These are phyloP conservation scores for Lagodon rhomboides DNA, from an alignment of 2,797 vertebrate genomes.

Conservation along the genomic window DNA sequence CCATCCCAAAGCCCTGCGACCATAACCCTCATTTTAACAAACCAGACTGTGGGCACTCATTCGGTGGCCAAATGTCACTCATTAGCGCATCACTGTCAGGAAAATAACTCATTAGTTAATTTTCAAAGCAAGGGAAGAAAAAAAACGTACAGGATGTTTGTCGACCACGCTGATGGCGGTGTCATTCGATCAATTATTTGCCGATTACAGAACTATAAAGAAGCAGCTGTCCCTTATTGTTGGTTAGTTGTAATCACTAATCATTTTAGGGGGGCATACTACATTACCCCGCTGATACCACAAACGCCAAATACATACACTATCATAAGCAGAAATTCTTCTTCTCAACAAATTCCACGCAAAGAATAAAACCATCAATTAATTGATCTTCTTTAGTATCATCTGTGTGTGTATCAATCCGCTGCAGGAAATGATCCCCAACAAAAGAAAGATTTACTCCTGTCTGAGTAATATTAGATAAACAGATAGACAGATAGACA, in stretches of 20 bases:
- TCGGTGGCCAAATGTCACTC: slow-evolving; percentile 17
- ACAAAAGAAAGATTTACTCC: not conserved
- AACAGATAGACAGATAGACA: no score
- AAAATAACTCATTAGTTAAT: slow-evolving; percentile 3
- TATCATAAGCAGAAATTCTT: not conserved
- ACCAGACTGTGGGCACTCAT: slow-evolving; percentile 1
- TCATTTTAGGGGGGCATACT: not conserved
- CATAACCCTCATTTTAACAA: slow-evolving; percentile 29
- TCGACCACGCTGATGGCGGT: not conserved
- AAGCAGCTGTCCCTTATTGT: not conserved
- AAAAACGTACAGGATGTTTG: not conserved
- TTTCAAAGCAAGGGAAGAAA: not conserved
- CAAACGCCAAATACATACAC: not conserved
- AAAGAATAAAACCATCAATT: not conserved
- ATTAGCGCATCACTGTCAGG: slow-evolving; percentile 11
- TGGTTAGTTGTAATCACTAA: not conserved
- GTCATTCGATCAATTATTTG: not conserved
- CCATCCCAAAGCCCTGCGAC: slow-evolving; percentile 39
- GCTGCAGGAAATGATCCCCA: not conserved
- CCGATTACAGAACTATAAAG: no score
- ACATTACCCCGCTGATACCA: not conserved
- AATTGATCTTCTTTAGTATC: not conserved
- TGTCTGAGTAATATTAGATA: not conserved
- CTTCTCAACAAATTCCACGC: not conserved
- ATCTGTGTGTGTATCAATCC: not conserved